Evolutionary conservation across 2,888 invertebrate genomes (phyloP).

Genomic region (Pycnomerus fuliginosus): DNA sequence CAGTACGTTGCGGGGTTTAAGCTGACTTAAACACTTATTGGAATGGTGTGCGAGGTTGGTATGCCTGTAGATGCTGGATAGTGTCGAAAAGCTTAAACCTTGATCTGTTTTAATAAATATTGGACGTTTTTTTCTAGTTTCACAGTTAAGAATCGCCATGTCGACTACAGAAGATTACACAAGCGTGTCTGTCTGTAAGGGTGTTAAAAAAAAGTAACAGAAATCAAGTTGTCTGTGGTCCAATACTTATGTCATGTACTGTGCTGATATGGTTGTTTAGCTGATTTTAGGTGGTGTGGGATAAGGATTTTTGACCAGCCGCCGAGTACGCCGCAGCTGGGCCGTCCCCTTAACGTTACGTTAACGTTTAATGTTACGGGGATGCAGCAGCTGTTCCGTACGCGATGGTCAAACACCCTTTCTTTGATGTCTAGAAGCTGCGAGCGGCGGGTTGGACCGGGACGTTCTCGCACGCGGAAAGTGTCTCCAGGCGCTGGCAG

Average conservation of each 20-base stretch:
- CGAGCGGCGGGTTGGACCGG: slow-evolving; percentile 75
- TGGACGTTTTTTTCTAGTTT: slow-evolving; percentile 47
- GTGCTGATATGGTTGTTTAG: slow-evolving; percentile 49
- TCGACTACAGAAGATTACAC: no score
- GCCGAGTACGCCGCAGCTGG: slow-evolving; percentile 34
- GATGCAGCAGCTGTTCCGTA: slow-evolving; percentile 38
- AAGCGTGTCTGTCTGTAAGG: neutral
- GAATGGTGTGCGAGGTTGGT: slow-evolving; percentile 14
- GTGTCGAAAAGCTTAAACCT: slow-evolving; percentile 50
- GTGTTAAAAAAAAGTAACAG: no score
- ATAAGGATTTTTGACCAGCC: slow-evolving; percentile 73
- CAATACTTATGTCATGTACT: slow-evolving; percentile 52
- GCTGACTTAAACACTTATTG: no score
- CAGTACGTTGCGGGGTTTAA: slow-evolving; percentile 53
- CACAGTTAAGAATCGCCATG: no score
- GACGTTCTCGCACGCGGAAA: slow-evolving; percentile 98
- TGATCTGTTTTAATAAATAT: slow-evolving; percentile 51
- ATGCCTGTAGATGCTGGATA: slow-evolving; percentile 5
- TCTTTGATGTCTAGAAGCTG: slow-evolving; percentile 55
- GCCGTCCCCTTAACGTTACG: slow-evolving; percentile 7
- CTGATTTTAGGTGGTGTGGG: slow-evolving; percentile 55
- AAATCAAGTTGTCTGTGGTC: slow-evolving; percentile 41
- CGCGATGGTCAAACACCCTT: slow-evolving; percentile 79
- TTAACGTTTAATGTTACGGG: slow-evolving; percentile 9
- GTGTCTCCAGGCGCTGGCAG: slow-evolving; percentile 99